A percentile compares a stretch with the other conserved stretches of the same genome.
Evolutionary conservation across 2,888 invertebrate species (phyloP).

Genomic region (Drosophila pseudotalamancana): DNA sequence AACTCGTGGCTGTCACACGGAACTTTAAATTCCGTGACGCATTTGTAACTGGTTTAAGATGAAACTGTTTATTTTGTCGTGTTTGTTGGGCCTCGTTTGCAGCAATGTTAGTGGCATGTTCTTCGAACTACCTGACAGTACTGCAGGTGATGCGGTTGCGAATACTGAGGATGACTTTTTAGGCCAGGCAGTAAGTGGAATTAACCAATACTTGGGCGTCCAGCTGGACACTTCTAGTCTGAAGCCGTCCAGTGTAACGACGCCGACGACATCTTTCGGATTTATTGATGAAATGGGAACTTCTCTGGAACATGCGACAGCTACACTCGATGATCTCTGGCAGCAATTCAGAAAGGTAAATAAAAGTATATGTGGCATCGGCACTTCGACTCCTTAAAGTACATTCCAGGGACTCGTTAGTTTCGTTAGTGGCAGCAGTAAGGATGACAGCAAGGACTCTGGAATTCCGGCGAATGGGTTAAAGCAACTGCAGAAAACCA

Average conservation of each 20-base stretch:
- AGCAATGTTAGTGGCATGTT: slow-evolving; percentile 40
- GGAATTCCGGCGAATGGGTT: slow-evolving; percentile 6
- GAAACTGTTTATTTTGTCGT: slow-evolving; percentile 50
- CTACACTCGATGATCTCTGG: slow-evolving; percentile 54
- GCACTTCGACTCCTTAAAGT: slow-evolving; percentile 4
- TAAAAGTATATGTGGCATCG: background rate
- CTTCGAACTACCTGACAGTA: slow-evolving; percentile 24
- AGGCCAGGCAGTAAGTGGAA: slow-evolving; percentile 32
- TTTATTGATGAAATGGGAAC: slow-evolving; percentile 51
- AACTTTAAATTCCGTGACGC: background rate
- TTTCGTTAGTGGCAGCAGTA: slow-evolving; percentile 25
- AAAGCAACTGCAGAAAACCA: slow-evolving; percentile 22
- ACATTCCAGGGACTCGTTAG: slow-evolving; percentile 43
- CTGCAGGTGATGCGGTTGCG: background rate
- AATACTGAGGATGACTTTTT: slow-evolving; percentile 35
- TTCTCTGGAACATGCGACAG: slow-evolving; percentile 53
- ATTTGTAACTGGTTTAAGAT: slow-evolving; percentile 37
- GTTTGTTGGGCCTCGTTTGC: slow-evolving; percentile 23
- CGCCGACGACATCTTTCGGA: background rate
- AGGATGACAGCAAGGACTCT: slow-evolving; percentile 1
- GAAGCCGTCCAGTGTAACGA: background rate
- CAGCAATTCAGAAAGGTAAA: slow-evolving; percentile 62
- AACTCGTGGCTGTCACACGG: slow-evolving; percentile 26
- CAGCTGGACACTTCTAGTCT: background rate
- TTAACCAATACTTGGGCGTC: slow-evolving; percentile 42